These are phyloP conservation scores for Aphelocoma californica DNA, from an alignment of 2,797 vertebrate species.

Conservation along the genomic window DNA sequence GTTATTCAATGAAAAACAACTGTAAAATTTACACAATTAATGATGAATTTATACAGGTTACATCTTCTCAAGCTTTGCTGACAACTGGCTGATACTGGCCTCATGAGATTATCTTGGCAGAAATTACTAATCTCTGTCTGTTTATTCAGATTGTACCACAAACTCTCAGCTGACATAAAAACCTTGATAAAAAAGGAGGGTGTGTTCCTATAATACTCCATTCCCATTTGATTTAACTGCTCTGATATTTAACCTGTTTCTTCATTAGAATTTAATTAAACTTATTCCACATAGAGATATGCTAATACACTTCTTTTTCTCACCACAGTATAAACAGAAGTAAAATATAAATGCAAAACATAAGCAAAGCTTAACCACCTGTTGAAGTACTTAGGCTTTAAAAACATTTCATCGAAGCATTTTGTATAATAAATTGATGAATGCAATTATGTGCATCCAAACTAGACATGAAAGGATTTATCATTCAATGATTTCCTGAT, in stretches of 20 bases:
- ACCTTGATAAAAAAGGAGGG: not conserved
- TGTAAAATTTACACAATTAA: not conserved
- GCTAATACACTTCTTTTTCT: slow-evolving; percentile 22
- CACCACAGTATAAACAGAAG: not conserved
- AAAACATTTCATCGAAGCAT: not conserved
- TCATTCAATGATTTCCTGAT: not conserved
- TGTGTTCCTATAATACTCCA: not conserved
- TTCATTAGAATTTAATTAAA: slow-evolving; percentile 44
- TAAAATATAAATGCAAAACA: slow-evolving; percentile 29
- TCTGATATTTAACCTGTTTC: slow-evolving; percentile 13
- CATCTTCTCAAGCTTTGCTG: not conserved
- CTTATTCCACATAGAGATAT: not conserved
- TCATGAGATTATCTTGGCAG: not conserved
- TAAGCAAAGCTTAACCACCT: not conserved
- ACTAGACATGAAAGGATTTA: not conserved
- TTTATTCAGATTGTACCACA: slow-evolving; percentile 8
- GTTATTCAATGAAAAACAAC: not conserved
- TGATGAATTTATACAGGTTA: not conserved
- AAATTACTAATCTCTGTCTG: not conserved
- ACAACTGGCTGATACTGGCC: not conserved
- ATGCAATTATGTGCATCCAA: not conserved
- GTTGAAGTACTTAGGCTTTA: not conserved
- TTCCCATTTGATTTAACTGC: not conserved
- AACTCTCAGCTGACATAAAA: not conserved
- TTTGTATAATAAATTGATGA: not conserved